Evolutionary conservation across 2,113 vertebrate species (phyloP).

Genomic region (Andinoacara biseriatus): DNA sequence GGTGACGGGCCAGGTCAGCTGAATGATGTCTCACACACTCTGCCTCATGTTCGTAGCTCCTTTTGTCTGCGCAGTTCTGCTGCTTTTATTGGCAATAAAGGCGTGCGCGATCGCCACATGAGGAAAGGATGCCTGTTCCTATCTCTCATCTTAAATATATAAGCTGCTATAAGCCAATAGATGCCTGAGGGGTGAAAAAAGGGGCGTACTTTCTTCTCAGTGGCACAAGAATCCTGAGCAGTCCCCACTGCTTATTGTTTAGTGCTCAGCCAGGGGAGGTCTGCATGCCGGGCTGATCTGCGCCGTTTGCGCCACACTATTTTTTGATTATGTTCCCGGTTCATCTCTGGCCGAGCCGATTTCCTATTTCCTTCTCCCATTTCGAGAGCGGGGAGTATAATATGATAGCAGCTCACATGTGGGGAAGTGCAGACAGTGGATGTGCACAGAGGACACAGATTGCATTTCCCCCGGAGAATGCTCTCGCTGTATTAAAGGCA

Average conservation of each 20-base stretch:
- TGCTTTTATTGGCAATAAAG: conserved; percentile 52
- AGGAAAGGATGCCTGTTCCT: conserved; percentile 39
- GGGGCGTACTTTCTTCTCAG: conserved; percentile 50
- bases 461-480: conserved; percentile 69
- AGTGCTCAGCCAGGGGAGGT: conserved; percentile 50
- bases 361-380: conserved; percentile 71
- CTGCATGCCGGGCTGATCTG: conserved; percentile 47
- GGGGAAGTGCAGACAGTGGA: conserved; percentile 69
- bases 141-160: conserved; percentile 64
- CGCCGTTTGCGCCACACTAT: conserved; percentile 52
- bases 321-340: conserved; percentile 69
- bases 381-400: conserved; percentile 63
- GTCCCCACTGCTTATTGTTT: conserved; percentile 66
- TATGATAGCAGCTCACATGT: conserved; percentile 64
- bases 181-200: conserved; percentile 37
- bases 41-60: conserved; percentile 32
- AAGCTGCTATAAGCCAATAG: conserved; percentile 65
- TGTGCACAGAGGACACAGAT: conserved; percentile 71
- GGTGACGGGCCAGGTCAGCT: conserved; percentile 52
- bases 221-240: conserved; percentile 38
- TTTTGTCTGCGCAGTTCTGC: conserved; percentile 35
- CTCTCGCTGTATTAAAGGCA: conserved; percentile 71
- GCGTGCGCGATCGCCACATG: conserved; percentile 34
- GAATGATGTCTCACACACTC: conserved; percentile 33
- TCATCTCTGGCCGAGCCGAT: conserved; percentile 69